Percentiles rank a stretch among this genome's conserved stretches.
Conservation (phyloP, 2,113 vertebrate genomes). For the Mystacornis crossleyi region DNA sequence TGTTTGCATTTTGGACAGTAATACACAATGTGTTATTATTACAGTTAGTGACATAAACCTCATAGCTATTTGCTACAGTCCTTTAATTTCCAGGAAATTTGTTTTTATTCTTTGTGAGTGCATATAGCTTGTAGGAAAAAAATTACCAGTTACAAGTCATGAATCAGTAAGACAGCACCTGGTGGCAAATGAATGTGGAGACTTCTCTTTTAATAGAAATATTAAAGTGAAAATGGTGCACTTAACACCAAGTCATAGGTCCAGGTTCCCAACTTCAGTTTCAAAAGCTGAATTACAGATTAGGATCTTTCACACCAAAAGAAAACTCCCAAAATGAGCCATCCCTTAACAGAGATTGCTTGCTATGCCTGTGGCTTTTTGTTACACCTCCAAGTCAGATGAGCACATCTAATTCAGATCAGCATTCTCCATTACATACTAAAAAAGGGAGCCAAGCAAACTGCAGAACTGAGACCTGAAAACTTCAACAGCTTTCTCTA, state of each 20-base stretch:
- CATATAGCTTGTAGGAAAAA: neutral
- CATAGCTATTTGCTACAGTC: neutral
- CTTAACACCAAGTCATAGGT: neutral
- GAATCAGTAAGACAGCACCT: neutral
- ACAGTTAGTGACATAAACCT: neutral
- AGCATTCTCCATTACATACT: neutral
- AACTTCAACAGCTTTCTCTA: neutral
- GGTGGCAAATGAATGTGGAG: neutral
- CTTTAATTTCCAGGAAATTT: neutral
- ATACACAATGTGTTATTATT: neutral
- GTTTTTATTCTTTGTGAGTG: neutral
- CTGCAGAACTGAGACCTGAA: neutral
- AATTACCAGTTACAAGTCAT: neutral
- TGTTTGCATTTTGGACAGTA: neutral
- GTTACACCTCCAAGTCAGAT: neutral
- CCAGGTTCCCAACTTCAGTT: neutral
- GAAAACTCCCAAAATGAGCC: neutral
- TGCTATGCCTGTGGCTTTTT: neutral
- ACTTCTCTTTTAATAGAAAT: neutral
- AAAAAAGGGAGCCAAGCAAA: neutral
- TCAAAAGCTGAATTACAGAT: neutral
- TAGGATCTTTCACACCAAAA: neutral
- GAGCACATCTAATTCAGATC: neutral
- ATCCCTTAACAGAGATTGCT: neutral
- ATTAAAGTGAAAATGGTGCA: neutral